These are phyloP conservation scores for Dromaius novaehollandiae DNA, from an alignment of 2,113 vertebrate species.

Conservation along the genomic window DNA sequence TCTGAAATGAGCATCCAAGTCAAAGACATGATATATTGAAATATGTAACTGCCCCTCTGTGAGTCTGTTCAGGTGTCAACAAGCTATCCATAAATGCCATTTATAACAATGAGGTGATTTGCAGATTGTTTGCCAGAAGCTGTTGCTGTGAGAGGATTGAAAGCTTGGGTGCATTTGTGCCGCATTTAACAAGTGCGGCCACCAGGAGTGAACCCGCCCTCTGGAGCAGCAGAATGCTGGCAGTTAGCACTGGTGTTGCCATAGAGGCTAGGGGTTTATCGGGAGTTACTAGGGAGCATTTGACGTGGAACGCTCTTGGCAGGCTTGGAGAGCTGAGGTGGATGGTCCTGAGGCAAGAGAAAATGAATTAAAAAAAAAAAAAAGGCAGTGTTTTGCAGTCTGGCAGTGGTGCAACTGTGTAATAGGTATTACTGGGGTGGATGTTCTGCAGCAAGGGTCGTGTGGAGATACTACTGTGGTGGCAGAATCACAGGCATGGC, in stretches of 20 bases:
- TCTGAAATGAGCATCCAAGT: not conserved
- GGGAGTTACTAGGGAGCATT: rapidly evolving
- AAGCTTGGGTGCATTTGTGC: not conserved
- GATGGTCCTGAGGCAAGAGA: not conserved
- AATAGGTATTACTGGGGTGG: no score
- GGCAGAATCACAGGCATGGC: no score
- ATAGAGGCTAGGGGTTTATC: rapidly evolving
- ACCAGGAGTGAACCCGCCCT: rapidly evolving
- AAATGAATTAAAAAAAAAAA: not conserved
- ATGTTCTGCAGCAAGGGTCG: not conserved
- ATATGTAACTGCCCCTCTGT: not conserved
- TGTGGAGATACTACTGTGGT: not conserved
- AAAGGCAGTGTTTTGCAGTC: not conserved
- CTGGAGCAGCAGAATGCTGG: not conserved
- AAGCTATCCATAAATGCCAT: not conserved
- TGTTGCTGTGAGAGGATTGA: rapidly evolving
- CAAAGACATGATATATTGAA: not conserved
- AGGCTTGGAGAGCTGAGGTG: not conserved
- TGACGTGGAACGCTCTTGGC: rapidly evolving
- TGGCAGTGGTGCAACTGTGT: not conserved
- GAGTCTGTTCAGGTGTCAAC: not conserved
- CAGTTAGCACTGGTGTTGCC: rapidly evolving
- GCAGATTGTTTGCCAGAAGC: not conserved
- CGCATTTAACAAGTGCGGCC: not conserved
- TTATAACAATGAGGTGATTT: not conserved